Percentiles rank a stretch among this genome's conserved stretches.
These are phyloP conservation scores for Myzus persicae DNA, from an alignment of 1,140 invertebrate genomes.

Conservation along the genomic window DNA sequence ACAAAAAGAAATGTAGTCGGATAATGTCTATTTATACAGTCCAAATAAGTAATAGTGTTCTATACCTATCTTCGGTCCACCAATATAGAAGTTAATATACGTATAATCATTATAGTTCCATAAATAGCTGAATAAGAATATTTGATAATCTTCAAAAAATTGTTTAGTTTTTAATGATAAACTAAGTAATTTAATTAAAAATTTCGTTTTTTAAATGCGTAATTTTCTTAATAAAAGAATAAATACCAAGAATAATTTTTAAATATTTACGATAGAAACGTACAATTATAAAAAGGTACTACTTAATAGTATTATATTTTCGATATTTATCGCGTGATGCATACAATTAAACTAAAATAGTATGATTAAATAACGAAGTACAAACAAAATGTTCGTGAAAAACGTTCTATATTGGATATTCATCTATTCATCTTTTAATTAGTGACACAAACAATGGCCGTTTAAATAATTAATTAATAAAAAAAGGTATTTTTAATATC, in stretches of 20 bases:
- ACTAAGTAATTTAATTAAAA: background rate
- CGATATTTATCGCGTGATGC: slow-evolving; percentile 26
- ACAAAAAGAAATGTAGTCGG: background rate
- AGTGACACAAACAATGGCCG: slow-evolving; percentile 5
- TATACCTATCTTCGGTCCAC: background rate
- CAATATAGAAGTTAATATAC: background rate
- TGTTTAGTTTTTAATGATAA: background rate
- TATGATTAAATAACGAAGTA: slow-evolving; percentile 38
- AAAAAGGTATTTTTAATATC: background rate
- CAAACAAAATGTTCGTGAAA: slow-evolving; percentile 39
- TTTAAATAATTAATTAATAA: slow-evolving; percentile 49
- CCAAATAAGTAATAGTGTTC: background rate
- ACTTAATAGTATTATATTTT: background rate
- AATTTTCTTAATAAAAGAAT: background rate
- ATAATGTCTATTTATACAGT: background rate
- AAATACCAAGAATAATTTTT: background rate
- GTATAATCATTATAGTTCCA: background rate
- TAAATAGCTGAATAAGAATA: background rate
- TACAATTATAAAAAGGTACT: background rate
- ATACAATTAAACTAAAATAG: background rate
- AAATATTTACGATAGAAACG: background rate
- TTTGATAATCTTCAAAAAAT: background rate
- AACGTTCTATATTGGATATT: slow-evolving; percentile 2
- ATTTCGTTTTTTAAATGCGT: background rate
- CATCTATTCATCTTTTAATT: slow-evolving; percentile 25